phyloP scores from a whole-genome alignment of 1,140 invertebrate genomes.

The Ylistrum balloti region DNA sequence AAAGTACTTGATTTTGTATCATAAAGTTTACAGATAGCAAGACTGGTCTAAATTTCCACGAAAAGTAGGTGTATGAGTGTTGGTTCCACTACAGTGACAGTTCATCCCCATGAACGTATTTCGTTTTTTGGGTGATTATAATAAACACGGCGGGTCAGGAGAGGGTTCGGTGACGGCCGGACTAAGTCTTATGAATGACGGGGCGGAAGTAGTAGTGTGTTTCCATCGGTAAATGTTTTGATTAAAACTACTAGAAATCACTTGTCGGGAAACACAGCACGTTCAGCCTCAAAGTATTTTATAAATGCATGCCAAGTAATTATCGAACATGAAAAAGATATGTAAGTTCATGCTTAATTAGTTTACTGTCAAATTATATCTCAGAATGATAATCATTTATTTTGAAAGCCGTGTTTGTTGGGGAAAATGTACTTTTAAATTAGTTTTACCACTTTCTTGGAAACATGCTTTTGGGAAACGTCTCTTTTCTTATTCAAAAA shows the following conservation, averaged over 20 bases:
- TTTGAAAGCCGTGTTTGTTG: too few species aligned
- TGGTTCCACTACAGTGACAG: not conserved
- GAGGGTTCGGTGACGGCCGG: not conserved
- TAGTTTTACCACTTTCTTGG: too few species aligned
- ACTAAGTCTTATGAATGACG: constrained; percentile 27
- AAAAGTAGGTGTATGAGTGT: not conserved
- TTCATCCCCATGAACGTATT: not conserved
- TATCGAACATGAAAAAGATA: too few species aligned
- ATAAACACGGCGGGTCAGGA: constrained; percentile 24
- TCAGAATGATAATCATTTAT: too few species aligned
- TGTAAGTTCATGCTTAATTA: too few species aligned
- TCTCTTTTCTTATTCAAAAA: too few species aligned
- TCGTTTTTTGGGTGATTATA: constrained; percentile 28
- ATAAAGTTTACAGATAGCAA: too few species aligned
- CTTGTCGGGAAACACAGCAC: not conserved
- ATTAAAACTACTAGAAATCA: not conserved
- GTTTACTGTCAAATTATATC: too few species aligned
- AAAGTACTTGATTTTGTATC: not conserved
- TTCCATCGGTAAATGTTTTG: not conserved
- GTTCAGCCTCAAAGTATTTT: too few species aligned
- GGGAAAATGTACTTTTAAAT: too few species aligned
- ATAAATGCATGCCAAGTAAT: too few species aligned
- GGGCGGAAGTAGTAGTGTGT: not conserved
- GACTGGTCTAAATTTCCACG: not conserved
- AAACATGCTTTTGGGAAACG: too few species aligned